Conservation (phyloP, 2,113 vertebrate species). For the Physeter macrocephalus region DNA sequence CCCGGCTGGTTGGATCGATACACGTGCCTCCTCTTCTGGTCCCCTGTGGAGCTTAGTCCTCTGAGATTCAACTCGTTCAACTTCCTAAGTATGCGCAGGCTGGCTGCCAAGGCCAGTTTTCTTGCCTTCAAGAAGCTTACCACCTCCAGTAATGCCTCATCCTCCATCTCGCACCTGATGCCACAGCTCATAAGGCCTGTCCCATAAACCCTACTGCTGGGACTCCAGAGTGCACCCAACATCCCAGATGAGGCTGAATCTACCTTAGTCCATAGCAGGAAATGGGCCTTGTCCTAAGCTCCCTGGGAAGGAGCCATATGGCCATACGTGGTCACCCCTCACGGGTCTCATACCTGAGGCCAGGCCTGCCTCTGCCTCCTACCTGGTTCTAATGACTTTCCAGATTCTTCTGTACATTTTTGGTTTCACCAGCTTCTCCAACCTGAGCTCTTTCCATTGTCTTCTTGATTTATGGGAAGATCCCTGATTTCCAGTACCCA, state of each 20-base stretch:
- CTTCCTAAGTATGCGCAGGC: neutral
- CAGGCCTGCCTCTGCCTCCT: neutral
- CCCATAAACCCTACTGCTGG: neutral
- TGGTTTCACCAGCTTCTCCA: neutral
- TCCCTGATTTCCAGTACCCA: neutral
- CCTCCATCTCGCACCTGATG: neutral
- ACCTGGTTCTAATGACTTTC: neutral
- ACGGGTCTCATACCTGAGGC: neutral
- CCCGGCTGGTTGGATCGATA: neutral
- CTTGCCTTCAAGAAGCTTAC: neutral
- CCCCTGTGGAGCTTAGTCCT: neutral
- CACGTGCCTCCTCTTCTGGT: neutral
- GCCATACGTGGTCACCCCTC: neutral
- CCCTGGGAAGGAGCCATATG: neutral
- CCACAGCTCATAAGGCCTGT: neutral
- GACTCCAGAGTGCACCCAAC: too few relatives aligned
- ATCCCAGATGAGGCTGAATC: neutral
- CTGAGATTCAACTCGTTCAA: too few relatives aligned
- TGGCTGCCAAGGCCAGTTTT: neutral
- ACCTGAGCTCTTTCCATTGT: neutral
- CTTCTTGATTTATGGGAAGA: neutral
- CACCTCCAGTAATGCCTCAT: neutral
- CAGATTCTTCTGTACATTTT: neutral
- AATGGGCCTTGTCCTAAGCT: neutral
- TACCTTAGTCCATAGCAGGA: neutral